A percentile compares a stretch with the other conserved stretches of the same genome.
Evolutionary conservation across 2,888 invertebrate genomes (phyloP).

Genomic region (Rhamnusium bicolor): DNA sequence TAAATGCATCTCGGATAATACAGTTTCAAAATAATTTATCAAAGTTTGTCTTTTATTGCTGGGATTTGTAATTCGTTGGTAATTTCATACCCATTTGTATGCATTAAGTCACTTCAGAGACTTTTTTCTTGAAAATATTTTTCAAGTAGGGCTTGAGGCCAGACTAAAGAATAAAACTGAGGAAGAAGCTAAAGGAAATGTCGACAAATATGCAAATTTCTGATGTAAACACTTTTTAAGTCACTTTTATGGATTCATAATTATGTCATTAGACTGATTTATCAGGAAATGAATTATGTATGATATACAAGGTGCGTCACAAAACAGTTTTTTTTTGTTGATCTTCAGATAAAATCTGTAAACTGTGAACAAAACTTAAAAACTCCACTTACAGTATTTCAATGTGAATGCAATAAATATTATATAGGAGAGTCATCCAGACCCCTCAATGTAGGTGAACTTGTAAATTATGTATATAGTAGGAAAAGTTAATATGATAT

Average conservation of each 20-base stretch:
- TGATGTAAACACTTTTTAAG: background rate
- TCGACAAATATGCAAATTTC: conserved; percentile 10
- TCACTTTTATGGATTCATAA: background rate
- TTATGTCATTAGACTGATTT: background rate
- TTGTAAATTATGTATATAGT: no score
- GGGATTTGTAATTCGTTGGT: background rate
- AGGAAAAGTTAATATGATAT: no score
- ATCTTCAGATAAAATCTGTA: no score
- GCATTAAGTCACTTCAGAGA: background rate
- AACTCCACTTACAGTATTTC: no score
- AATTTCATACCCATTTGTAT: conserved; percentile 12
- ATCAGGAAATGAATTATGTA: background rate
- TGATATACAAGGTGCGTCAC: background rate
- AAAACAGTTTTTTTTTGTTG: no score
- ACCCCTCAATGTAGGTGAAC: no score
- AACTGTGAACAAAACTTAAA: no score
- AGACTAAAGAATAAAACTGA: background rate
- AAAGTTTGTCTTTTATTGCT: background rate
- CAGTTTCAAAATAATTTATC: background rate
- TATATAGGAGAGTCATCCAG: no score
- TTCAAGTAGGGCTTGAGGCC: background rate
- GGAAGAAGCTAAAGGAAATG: background rate
- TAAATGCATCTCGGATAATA: background rate
- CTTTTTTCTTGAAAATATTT: background rate
- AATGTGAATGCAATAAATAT: no score